phyloP scores from a whole-genome alignment of 2,113 vertebrate genomes.

The Alectura lathami region DNA sequence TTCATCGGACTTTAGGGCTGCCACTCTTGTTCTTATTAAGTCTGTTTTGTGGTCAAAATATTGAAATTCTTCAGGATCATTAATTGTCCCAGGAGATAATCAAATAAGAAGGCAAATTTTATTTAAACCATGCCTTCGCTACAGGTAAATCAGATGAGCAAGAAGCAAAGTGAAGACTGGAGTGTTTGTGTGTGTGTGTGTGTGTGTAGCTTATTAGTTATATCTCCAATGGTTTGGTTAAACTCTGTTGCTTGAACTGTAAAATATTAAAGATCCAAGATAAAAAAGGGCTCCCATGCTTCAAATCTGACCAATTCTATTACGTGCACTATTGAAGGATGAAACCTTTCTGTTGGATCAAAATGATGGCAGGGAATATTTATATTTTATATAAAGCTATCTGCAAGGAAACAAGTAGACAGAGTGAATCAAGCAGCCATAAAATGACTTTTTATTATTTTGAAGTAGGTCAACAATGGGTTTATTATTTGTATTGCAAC shows the following conservation, averaged over 20 bases:
- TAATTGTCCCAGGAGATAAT: constrained; percentile 44
- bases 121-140: neutral
- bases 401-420: constrained; percentile 53
- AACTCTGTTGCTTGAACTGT: constrained; percentile 76
- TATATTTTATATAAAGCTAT: constrained; percentile 51
- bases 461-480: constrained; percentile 48
- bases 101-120: constrained; percentile 22
- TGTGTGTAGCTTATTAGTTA: constrained; percentile 50
- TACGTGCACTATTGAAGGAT: constrained; percentile 82
- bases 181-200: too few species aligned
- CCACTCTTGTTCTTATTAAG: constrained; percentile 32
- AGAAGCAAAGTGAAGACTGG: constrained; percentile 51
- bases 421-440: constrained; percentile 44
- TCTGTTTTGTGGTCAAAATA: constrained; percentile 35
- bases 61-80: neutral
- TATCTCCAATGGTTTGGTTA: constrained; percentile 72
- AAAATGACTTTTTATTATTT: constrained; percentile 59
- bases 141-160: neutral
- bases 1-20: constrained; percentile 15
- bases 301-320: constrained; percentile 80
- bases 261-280: constrained; percentile 81
- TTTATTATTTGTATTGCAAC: constrained; percentile 65
- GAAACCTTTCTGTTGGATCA: constrained; percentile 77
- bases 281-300: constrained; percentile 74
- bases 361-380: constrained; percentile 67